Evolutionary conservation across 2,888 invertebrate genomes (phyloP), one percentile per base, ranked within the genome.

Genomic region (Margaritifera margaritifera): DNA sequence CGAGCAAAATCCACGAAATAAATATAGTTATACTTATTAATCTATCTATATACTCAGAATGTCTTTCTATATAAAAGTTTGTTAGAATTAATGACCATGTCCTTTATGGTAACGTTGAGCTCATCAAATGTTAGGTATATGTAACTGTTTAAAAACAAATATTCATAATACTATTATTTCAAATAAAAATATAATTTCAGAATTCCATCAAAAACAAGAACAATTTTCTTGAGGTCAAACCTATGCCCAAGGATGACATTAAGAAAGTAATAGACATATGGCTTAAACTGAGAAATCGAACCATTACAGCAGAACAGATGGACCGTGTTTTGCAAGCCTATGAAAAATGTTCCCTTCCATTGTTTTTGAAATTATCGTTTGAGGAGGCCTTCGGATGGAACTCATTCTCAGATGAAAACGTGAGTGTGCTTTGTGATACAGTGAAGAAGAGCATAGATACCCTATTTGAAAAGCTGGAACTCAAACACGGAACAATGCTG

Each of bases 341-440:
- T 64, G 60, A 78, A 11, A 64, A 79, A 15, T 84, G 84, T 62
- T 81, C 86, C 1, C 65, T 84, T 19, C 87, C 87, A 25, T 77
- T 88, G 50, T 86, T 78, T 67, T 75, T 86, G 24, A 87, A 85
- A 71, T 79, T 87, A 22, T 82, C 84, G 6, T 83, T 86, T 72
- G 86, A 87, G 62, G 84, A 86, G 63, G 84, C 87, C 2, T 73
- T 77, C 22, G 69, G 76, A 19, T 88, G 88, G 88, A 80, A 73
- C 50, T 87, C 87, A 11, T 87, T 81, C 63, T 71, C 78, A 1
- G 52, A 72, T 0, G 58, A 59, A 6, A 77, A 73, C 15, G 60
- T 63, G 19, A 80, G 80, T 4, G 69, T 77, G 1, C 71, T 87
- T 8, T 70, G 84, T 62, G 66, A 62, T 20, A 84, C 82, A 0